Base-by-base conservation (phyloP, 1,140 invertebrate genomes). In the Calephelis nemesis region DNA sequence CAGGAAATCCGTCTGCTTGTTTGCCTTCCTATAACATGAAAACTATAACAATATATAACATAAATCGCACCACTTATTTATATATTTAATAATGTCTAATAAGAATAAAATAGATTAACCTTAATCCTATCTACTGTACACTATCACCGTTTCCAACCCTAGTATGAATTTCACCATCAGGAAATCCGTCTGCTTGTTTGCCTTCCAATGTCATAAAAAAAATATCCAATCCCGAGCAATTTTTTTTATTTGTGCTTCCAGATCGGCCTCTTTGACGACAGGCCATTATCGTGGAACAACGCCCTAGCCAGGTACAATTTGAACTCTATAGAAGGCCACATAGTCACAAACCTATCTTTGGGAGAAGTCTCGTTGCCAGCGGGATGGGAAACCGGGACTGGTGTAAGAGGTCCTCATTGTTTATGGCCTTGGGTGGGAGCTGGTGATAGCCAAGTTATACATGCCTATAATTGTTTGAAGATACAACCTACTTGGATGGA, bases 401-500 rank as follows among this genome's bases (percentile, higher is more conserved):
- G 89, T 8, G 13, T 68, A 0, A 79, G 76, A 67, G 87, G 89
- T 0, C 83, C 87, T 2, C 82, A 87, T 13, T 91, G 89, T 39
- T 75, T 91, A 7, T 91, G 89, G 89, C 87, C 89, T 0, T 88
- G 87, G 86, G 80, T 83, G 0, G 87, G 76, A 6, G 87, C 87
- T 9, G 87, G 87, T 13, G 77, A 84, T 40, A 69, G 63, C 9
- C 65, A 81, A 11, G 39, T 58, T 12, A 88, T 90, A 70, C 63
- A 76, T 13, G 69, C 84, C 0, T 81, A 74, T 65, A 91, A 91
- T 65, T 91, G 88, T 62, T 73, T 91, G 58, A 91, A 91, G 67
- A 90, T 91, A 71, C 88, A 91, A 65, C 88, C 88, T 0, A 88
- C 87, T 9, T 91, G 88, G 88, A 91, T 90, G 88, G 84, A 90